Conservation (phyloP, 2,888 invertebrate species). For the Rotaria sp. region DNA sequence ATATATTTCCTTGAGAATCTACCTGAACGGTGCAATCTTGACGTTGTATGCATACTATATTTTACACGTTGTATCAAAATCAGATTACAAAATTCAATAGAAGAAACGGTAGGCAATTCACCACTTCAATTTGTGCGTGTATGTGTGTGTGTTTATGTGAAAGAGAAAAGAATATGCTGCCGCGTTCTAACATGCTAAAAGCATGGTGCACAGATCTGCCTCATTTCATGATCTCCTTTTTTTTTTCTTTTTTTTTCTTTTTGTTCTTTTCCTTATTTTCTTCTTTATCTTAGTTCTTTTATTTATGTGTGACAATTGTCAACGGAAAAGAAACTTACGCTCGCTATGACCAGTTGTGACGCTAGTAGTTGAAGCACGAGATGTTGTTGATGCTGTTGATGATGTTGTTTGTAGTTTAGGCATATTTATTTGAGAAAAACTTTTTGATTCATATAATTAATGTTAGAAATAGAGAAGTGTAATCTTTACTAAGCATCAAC, state of each 20-base stretch:
- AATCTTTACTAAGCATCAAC: neutral
- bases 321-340: neutral
- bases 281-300: too few species aligned
- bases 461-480: neutral
- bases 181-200: neutral
- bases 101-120: neutral
- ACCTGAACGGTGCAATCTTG: neutral
- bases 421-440: neutral
- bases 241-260: neutral
- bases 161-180: neutral
- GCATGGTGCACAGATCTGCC: neutral
- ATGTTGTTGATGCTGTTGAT: neutral
- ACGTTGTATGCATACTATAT: neutral
- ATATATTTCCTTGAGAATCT: neutral
- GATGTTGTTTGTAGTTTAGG: neutral
- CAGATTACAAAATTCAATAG: neutral
- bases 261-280: too few species aligned
- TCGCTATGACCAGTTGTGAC: neutral
- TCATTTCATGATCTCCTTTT: neutral
- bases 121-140: neutral
- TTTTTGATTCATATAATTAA: neutral
- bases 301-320: neutral
- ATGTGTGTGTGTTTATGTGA: neutral
- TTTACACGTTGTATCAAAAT: neutral
- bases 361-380: neutral